Conservation (phyloP, 1,140 invertebrate species). For the Helicorthomorpha holstii region DNA sequence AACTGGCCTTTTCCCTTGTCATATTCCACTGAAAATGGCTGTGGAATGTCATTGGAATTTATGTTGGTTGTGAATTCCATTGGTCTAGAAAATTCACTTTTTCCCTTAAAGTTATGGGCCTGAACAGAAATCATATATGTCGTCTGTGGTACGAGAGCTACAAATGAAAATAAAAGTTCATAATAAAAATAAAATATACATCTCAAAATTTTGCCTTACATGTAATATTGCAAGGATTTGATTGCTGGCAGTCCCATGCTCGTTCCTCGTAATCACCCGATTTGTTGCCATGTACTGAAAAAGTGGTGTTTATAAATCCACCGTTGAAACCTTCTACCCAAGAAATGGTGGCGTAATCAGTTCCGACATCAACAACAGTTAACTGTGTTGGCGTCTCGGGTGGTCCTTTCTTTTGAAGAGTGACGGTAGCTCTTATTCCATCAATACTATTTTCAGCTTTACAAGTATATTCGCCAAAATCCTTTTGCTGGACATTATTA, state of each 20-base stretch:
- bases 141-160: slow-evolving; percentile 51
- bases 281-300: slow-evolving; percentile 37
- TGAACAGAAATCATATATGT: slow-evolving; percentile 40
- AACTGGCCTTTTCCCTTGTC: slow-evolving; percentile 54
- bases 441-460: slow-evolving; percentile 60
- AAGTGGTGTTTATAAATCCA: slow-evolving; percentile 63
- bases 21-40: slow-evolving; percentile 58
- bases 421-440: slow-evolving; percentile 48
- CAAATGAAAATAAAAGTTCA: slow-evolving; percentile 1
- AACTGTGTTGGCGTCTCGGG: slow-evolving; percentile 62
- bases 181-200: neutral
- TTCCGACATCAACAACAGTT: slow-evolving; percentile 24
- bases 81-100: slow-evolving; percentile 58
- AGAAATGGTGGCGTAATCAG: slow-evolving; percentile 52
- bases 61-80: slow-evolving; percentile 57
- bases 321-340: slow-evolving; percentile 84
- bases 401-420: slow-evolving; percentile 55
- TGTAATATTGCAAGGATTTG: slow-evolving; percentile 73
- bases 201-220: slow-evolving; percentile 4
- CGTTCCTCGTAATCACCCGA: slow-evolving; percentile 24
- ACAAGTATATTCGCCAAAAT: slow-evolving; percentile 82
- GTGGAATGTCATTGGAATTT: slow-evolving; percentile 49
- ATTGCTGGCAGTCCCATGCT: slow-evolving; percentile 61
- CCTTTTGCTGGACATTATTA: slow-evolving; percentile 46
- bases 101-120: slow-evolving; percentile 65